Evolutionary conservation across 1,140 invertebrate genomes (phyloP).

Genomic region (Lordiphosa mommai): DNA sequence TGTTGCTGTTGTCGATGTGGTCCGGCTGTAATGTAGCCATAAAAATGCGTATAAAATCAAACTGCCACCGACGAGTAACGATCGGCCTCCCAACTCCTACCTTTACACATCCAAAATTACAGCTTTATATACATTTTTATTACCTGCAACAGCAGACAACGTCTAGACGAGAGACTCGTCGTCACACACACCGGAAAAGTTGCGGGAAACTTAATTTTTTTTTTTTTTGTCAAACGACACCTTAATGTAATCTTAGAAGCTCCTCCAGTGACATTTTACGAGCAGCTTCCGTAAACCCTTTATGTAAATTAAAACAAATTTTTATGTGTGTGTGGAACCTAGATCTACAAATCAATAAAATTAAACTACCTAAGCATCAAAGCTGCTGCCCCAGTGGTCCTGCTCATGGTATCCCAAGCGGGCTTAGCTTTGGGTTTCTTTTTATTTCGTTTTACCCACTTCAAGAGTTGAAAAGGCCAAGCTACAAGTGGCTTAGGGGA

Average conservation of each 20-base stretch:
- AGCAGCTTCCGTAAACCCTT: slow-evolving; percentile 39
- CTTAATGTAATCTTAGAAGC: slow-evolving; percentile 39
- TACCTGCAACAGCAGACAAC: slow-evolving; percentile 34
- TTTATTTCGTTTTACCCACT: slow-evolving; percentile 12
- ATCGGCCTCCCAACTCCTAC: neutral
- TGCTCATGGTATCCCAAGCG: neutral
- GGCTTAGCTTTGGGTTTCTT: slow-evolving; percentile 3
- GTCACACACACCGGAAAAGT: neutral
- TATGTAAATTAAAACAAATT: slow-evolving; percentile 53
- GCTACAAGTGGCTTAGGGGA: slow-evolving; percentile 46
- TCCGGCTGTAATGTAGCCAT: slow-evolving; percentile 34
- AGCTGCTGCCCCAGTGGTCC: slow-evolving; percentile 3
- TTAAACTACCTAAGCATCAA: slow-evolving; percentile 6
- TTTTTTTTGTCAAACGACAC: slow-evolving; percentile 23
- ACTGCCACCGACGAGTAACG: slow-evolving; percentile 24
- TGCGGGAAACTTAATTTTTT: slow-evolving; percentile 3
- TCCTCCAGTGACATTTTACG: slow-evolving; percentile 49
- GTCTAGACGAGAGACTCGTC: slow-evolving; percentile 26
- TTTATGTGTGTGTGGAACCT: slow-evolving; percentile 2
- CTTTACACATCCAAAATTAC: neutral
- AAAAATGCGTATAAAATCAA: slow-evolving; percentile 55
- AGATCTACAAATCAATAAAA: slow-evolving; percentile 18
- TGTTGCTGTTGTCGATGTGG: slow-evolving; percentile 8
- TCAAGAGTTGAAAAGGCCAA: slow-evolving; percentile 39
- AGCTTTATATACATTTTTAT: slow-evolving; percentile 49